These are phyloP conservation scores for Drosophila neotestacea DNA, from an alignment of 2,888 invertebrate species.

Conservation along the genomic window DNA sequence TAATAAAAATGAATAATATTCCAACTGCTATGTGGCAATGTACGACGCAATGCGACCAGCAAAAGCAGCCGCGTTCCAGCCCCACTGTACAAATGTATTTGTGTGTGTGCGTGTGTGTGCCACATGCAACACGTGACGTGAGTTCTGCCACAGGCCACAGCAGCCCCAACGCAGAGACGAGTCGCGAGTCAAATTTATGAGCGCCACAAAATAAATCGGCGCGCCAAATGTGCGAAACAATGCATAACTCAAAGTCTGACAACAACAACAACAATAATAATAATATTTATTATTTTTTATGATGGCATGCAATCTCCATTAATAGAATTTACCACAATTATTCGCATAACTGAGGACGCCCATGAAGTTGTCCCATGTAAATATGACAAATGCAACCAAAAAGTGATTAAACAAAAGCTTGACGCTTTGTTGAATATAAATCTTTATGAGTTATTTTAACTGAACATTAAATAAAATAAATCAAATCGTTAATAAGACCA, in stretches of 20 bases:
- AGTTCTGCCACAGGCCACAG: conserved; percentile 60
- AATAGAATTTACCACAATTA: conserved; percentile 62
- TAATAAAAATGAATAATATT: conserved; percentile 81
- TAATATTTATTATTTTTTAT: conserved; percentile 40
- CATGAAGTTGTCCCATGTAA: background rate
- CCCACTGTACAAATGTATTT: conserved; percentile 8
- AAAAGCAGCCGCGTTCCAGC: conserved; percentile 54
- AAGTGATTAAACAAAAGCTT: conserved; percentile 14
- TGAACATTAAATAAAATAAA: background rate
- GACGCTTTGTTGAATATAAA: conserved; percentile 4
- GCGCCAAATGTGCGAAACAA: conserved; percentile 76
- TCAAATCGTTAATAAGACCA: too few species aligned
- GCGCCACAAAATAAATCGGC: conserved; percentile 74
- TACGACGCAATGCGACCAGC: conserved; percentile 19
- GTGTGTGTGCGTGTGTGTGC: conserved; percentile 19
- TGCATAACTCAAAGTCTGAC: conserved; percentile 69
- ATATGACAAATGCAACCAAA: conserved; percentile 28
- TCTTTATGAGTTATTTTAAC: conserved; percentile 14
- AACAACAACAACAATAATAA: conserved; percentile 38
- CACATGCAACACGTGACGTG: conserved; percentile 74
- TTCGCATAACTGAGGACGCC: conserved; percentile 7
- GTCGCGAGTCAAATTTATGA: conserved; percentile 62
- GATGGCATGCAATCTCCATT: conserved; percentile 56
- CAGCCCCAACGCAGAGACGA: conserved; percentile 16
- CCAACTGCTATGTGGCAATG: conserved; percentile 58